Conservation (phyloP, 2,113 vertebrate species). For the Amazona vittata region DNA sequence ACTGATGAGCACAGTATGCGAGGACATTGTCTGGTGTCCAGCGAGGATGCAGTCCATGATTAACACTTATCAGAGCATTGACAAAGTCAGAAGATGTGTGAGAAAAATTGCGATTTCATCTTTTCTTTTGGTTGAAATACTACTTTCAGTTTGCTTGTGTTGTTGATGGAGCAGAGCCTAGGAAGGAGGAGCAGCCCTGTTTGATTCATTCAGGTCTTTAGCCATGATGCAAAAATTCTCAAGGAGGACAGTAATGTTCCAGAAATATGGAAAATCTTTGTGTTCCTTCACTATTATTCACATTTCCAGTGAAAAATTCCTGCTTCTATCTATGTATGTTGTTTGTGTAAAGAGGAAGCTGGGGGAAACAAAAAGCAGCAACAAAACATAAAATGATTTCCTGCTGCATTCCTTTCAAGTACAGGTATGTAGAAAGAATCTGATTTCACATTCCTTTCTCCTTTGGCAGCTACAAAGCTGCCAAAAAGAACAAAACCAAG, state of each 20-base stretch:
- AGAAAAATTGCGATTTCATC: neutral
- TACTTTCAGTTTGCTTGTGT: neutral
- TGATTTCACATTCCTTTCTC: neutral
- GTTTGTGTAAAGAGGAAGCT: neutral
- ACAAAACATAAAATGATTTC: neutral
- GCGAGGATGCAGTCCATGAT: neutral
- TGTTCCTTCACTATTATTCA: neutral
- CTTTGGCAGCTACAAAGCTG: neutral
- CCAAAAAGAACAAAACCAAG: neutral
- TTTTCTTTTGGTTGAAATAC: neutral
- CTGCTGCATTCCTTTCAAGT: rapidly evolving
- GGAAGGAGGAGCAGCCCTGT: neutral
- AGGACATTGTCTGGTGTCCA: neutral
- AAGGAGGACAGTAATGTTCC: neutral
- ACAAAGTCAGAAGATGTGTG: neutral
- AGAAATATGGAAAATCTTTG: neutral
- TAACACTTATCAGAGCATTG: neutral
- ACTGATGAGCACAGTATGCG: neutral
- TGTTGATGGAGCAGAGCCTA: neutral
- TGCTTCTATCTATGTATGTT: neutral
- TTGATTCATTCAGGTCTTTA: neutral
- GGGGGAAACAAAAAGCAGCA: neutral
- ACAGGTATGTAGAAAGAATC: neutral
- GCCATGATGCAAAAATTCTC: neutral
- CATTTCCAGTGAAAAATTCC: neutral